Evolutionary conservation across 2,113 vertebrate species (phyloP), one percentile per base, ranked within the genome.

Genomic region (Gallinago jamesoni): DNA sequence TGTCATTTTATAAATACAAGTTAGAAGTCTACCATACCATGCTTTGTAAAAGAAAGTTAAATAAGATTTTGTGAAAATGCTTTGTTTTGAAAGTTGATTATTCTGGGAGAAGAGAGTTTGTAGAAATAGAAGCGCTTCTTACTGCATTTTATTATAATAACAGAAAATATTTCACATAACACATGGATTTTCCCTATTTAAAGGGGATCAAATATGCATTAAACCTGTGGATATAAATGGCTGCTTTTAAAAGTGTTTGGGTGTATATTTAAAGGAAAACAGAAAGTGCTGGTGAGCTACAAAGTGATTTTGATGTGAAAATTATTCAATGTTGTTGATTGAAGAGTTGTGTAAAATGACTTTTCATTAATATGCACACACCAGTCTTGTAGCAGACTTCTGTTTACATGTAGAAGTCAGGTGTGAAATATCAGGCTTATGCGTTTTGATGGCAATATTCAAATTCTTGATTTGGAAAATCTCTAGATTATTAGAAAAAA

Each of bases 41-140:
- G 87, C 67, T 97, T 98, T 97, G 94, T 96, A 97, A 97, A 97
- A 97, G 84, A 97, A 86, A 39, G 94, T 96, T 97, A 97, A 97
- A 94, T 82, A 79, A 97, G 86, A 91, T 97, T 97, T 97, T 97
- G 85, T 97, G 92, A 94, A 96, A 98, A 96, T 96, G 80, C 67
- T 98, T 96, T 96, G 91, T 75, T 97, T 62, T 91, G 84, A 41
- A 96, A 89, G 57, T 95, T 97, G 80, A 47, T 94, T 97, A 87
- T 87, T 94, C 87, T 96, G 87, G 69, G 68, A 95, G 78, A 88
- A 92, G 67, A 90, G 37, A 92, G 79, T 93, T 90, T 87, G 75
- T 84, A 92, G 66, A 93, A 78, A 91, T 79, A 73, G 28, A 93
- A 93, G 55, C 64, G 93, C 76, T 94, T 95, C 68, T 79, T 92